Base-by-base conservation (phyloP, 23 tunicate genomes). In the Botrylloides violaceus region DNA sequence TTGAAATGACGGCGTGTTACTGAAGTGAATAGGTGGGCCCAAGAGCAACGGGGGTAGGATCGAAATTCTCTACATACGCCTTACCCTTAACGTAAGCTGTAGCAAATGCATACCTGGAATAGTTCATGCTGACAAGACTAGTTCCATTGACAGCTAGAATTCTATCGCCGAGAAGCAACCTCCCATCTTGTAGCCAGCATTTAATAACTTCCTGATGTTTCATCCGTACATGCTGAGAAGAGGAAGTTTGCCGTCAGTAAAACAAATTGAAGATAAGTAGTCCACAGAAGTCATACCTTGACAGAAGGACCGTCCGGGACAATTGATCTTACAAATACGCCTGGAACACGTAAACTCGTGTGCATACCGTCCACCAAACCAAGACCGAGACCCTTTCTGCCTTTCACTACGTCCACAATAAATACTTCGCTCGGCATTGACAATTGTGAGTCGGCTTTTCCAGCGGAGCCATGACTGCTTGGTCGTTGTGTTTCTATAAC, bases 161-260 rank as follows among this genome's bases (percentile, higher is more conserved):
- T 36, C 89, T 66, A 50, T 90, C 97, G 15, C 97, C 97, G 33
- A 90, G 59, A 38, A 84, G 84, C 31, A 90, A 71, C 27, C 89
- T 75, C 23, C 97, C 97, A 34, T 90, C 86, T 75, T 83, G 97
- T 4, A 90, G 70, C 85, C 85, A 79, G 35, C 97, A 90, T 32
- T 50, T 65, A 19, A 90, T 83, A 3, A 90, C 85, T 61, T 90
- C 96, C 26, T 81, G 87, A 66, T 82, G 87, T 66, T 88, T 82
- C 63, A 80, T 76, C 38, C 63, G 83, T 2, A 73, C 57, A 55
- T 81, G 87, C 87, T 87, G 58, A 1, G 65, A 15, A 2, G 0
- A 24, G 24, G 50, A 0, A 32, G 9, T 7, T 9, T 7, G 29
- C 29, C 9, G 29, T 59, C 15, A 59, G 9, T 23, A 23, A 23